phyloP scores from a whole-genome alignment of 1,140 invertebrate genomes.

The Drosophila kanapiae region DNA sequence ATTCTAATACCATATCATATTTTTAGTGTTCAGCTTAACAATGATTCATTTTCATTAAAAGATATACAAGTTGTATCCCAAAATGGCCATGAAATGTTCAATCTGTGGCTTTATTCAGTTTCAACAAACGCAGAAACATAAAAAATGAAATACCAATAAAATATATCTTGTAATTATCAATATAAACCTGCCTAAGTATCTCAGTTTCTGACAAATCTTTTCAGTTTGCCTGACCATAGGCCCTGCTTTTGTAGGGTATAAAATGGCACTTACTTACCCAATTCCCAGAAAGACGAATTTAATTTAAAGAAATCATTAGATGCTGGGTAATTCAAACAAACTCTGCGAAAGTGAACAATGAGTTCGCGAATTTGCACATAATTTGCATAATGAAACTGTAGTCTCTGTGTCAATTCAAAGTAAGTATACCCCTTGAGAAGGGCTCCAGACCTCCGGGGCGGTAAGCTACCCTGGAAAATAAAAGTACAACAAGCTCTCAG shows the following conservation, averaged over 20 bases:
- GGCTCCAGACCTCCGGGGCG: not conserved
- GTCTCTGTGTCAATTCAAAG: not conserved
- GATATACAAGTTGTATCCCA: not conserved
- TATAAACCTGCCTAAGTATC: not conserved
- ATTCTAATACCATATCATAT: too few species aligned
- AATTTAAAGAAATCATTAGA: conserved; percentile 23
- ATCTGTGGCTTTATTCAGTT: too few species aligned
- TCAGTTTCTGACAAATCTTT: not conserved
- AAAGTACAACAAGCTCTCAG: not conserved
- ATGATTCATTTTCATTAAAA: too few species aligned
- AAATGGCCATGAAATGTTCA: not conserved
- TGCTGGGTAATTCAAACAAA: conserved; percentile 10
- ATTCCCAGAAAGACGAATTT: conserved; percentile 24
- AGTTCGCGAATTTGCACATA: conserved; percentile 8
- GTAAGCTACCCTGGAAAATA: not conserved
- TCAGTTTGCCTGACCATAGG: not conserved
- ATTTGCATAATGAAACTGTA: not conserved
- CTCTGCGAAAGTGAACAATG: conserved; percentile 20
- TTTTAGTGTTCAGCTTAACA: too few species aligned
- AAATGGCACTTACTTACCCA: conserved; percentile 11
- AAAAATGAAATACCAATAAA: too few species aligned
- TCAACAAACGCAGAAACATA: too few species aligned
- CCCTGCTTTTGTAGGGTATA: not conserved
- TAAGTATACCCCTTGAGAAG: not conserved
- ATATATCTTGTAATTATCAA: too few species aligned